A percentile compares a stretch with the other conserved stretches of the same genome.
Evolutionary conservation across 2,113 vertebrate species (phyloP).

Genomic region (Anarhynchus alexandrinus): DNA sequence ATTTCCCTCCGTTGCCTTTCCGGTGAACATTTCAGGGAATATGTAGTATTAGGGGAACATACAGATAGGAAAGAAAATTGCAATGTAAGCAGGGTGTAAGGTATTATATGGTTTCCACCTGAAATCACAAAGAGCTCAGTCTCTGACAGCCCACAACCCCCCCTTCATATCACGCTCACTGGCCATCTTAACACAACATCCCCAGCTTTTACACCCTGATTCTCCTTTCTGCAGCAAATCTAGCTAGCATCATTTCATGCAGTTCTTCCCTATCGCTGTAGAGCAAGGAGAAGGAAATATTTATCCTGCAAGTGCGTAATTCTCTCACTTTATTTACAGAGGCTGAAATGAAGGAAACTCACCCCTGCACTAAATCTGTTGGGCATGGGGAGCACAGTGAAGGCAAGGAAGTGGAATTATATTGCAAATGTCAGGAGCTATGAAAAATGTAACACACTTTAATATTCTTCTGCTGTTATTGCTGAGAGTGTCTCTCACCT

Average conservation of each 20-base stretch:
- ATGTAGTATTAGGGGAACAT: background rate
- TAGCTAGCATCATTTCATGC: background rate
- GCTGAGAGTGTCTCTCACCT: conserved; percentile 42
- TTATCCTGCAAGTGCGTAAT: background rate
- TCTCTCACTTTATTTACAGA: background rate
- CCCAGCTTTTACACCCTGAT: background rate
- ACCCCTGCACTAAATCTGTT: background rate
- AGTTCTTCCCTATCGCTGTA: background rate
- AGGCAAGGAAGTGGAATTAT: conserved; percentile 47
- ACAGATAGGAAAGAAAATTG: background rate
- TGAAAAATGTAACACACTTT: conserved; percentile 64
- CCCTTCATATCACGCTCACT: background rate
- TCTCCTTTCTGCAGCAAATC: background rate
- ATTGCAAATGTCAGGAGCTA: conserved; percentile 51
- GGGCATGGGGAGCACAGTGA: background rate
- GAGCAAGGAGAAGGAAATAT: background rate
- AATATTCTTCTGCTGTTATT: conserved; percentile 53
- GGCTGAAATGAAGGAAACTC: background rate
- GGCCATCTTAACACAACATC: background rate
- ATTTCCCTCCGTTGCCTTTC: background rate
- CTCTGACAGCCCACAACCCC: background rate
- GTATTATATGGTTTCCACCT: background rate
- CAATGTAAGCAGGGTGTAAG: background rate
- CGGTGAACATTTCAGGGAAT: background rate
- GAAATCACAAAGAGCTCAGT: background rate